These are phyloP conservation scores for Triplophysa yarkandensis DNA, from an alignment of 2,797 vertebrate species.

Conservation along the genomic window DNA sequence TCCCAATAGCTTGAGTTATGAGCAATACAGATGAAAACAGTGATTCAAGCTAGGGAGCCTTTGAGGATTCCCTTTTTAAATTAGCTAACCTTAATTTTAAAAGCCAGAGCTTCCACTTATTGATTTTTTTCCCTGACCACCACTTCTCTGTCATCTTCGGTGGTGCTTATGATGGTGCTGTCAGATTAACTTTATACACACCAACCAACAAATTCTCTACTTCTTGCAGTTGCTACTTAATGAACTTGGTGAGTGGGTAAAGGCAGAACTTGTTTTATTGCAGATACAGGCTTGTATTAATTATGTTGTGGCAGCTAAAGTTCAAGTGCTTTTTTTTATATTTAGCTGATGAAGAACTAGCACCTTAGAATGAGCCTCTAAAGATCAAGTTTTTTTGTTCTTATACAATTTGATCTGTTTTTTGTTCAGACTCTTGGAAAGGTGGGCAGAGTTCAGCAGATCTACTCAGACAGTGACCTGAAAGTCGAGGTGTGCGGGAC, in stretches of 20 bases:
- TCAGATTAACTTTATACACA: constrained; percentile 15
- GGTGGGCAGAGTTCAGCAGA: constrained; percentile 97
- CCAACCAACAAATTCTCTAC: neutral
- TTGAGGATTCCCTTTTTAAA: constrained; percentile 50
- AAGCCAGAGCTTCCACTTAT: constrained; percentile 41
- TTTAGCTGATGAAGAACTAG: neutral
- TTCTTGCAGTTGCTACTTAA: neutral
- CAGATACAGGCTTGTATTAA: neutral
- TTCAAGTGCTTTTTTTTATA: too few relatives aligned
- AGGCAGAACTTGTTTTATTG: neutral
- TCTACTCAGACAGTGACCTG: constrained; percentile 98
- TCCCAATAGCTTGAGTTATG: constrained; percentile 51
- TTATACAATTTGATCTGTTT: neutral
- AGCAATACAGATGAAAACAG: constrained; percentile 64
- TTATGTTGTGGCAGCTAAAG: neutral
- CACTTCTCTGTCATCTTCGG: neutral
- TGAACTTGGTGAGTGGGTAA: neutral
- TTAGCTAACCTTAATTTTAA: constrained; percentile 46
- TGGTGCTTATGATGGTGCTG: constrained; percentile 18
- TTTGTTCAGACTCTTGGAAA: constrained; percentile 91
- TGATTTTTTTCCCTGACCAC: constrained; percentile 22
- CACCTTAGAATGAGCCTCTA: neutral
- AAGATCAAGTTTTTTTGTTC: neutral
- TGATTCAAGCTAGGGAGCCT: constrained; percentile 45
- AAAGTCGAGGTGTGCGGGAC: constrained; percentile 99